Evolutionary conservation across 2,113 vertebrate genomes (phyloP).

Genomic region (Chascanopsetta lugubris): DNA sequence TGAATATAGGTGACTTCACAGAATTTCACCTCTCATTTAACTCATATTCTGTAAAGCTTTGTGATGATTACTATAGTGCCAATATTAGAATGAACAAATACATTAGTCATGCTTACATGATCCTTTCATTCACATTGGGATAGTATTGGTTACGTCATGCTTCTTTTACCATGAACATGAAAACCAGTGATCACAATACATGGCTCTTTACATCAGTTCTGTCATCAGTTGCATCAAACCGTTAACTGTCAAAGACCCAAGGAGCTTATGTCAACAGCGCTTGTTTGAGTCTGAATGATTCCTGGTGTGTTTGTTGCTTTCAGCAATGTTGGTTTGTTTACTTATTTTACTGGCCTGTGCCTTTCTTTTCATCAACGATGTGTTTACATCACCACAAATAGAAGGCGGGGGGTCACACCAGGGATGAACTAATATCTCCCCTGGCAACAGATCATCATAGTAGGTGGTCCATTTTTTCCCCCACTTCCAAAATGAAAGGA

Average conservation of each 20-base stretch:
- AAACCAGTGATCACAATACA: no score
- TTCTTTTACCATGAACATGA: background rate
- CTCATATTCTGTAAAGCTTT: no score
- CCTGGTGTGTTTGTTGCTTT: slow-evolving; percentile 24
- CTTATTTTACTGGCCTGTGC: slow-evolving; percentile 15
- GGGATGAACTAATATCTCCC: slow-evolving; percentile 54
- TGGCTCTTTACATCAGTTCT: no score
- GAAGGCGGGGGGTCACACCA: slow-evolving; percentile 6
- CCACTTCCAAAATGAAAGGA: slow-evolving; percentile 52
- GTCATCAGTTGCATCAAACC: no score
- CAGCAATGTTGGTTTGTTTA: slow-evolving; percentile 20
- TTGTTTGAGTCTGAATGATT: slow-evolving; percentile 16
- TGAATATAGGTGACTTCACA: no score
- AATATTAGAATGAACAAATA: no score
- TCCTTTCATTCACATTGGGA: no score
- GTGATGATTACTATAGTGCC: no score
- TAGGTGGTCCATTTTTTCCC: slow-evolving; percentile 41
- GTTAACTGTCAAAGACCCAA: slow-evolving; percentile 1
- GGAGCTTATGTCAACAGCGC: slow-evolving; percentile 15
- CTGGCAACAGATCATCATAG: slow-evolving; percentile 42
- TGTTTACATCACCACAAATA: slow-evolving; percentile 12
- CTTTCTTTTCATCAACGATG: slow-evolving; percentile 23
- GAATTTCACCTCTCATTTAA: no score
- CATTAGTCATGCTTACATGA: no score
- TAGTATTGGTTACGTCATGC: no score